Percentiles rank a stretch among this genome's conserved stretches.
Evolutionary conservation across 2,113 vertebrate genomes (phyloP).

Genomic region (Hydropotes inermis): DNA sequence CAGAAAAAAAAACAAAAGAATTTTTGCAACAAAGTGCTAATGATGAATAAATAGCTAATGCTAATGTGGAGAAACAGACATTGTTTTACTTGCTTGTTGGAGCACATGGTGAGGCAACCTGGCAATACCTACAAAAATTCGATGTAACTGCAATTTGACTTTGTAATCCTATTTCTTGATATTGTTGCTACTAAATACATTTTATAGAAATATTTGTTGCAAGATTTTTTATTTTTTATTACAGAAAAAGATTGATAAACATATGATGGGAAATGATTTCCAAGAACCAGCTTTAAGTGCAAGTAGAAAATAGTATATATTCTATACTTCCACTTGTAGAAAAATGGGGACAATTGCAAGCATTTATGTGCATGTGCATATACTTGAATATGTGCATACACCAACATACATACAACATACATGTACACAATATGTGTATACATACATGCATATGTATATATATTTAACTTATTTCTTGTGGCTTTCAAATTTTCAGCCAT

Average conservation of each 20-base stretch:
- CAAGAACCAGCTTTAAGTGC: background rate
- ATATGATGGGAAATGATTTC: background rate
- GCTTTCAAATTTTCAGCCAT: conserved; percentile 8
- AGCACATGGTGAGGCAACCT: background rate
- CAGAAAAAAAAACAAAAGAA: background rate
- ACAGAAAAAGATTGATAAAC: background rate
- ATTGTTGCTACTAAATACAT: background rate
- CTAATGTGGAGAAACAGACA: background rate
- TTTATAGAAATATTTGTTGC: background rate
- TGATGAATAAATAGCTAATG: conserved; percentile 12
- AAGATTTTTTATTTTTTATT: conserved; percentile 5
- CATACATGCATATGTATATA: background rate
- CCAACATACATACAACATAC: background rate
- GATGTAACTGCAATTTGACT: background rate
- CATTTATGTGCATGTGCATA: background rate
- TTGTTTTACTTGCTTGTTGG: background rate
- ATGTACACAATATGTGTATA: background rate
- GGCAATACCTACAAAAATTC: background rate
- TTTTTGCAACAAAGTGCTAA: background rate
- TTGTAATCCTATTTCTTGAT: background rate
- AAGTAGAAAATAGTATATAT: background rate
- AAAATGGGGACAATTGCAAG: background rate
- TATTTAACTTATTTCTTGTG: background rate
- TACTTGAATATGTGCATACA: background rate
- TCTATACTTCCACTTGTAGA: background rate